Evolutionary conservation across 2,888 invertebrate species (phyloP).

Genomic region (Rotaria magnacalcarata): DNA sequence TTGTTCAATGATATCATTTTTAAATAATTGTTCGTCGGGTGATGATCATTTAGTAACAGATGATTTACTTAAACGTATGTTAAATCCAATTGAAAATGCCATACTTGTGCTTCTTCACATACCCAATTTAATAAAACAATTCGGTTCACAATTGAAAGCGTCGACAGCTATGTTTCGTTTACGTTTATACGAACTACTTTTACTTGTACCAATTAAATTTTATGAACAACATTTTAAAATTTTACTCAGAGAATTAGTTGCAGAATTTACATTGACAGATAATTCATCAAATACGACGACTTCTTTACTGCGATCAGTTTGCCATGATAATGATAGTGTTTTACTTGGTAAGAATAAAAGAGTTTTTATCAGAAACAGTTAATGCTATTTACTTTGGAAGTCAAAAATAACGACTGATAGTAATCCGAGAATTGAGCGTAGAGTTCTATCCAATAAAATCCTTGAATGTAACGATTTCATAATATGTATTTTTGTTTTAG

Average conservation of each 20-base stretch:
- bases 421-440: too few relatives aligned
- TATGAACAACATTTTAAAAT: conserved; percentile 76
- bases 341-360: conserved; percentile 67
- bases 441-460: too few relatives aligned
- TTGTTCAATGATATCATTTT: conserved; percentile 80
- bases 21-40: conserved; percentile 73
- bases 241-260: conserved; percentile 78
- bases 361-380: too few relatives aligned
- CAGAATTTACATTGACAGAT: conserved; percentile 88
- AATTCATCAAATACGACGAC: conserved; percentile 80
- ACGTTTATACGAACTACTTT: conserved; percentile 80
- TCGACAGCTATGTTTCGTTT: conserved; percentile 86
- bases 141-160: conserved; percentile 72
- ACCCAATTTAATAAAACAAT: conserved; percentile 57
- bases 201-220: conserved; percentile 72
- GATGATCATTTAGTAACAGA: conserved; percentile 74
- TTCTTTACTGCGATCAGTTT: conserved; percentile 74
- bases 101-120: conserved; percentile 88
- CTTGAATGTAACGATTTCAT: too few relatives aligned
- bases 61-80: conserved; percentile 79
- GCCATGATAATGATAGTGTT: conserved; percentile 81
- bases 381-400: too few relatives aligned
- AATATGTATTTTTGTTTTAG: neutral
- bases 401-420: too few relatives aligned
- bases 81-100: conserved; percentile 88